Base-by-base conservation (phyloP, 2,888 invertebrate genomes). In the Podabrus alpinus region DNA sequence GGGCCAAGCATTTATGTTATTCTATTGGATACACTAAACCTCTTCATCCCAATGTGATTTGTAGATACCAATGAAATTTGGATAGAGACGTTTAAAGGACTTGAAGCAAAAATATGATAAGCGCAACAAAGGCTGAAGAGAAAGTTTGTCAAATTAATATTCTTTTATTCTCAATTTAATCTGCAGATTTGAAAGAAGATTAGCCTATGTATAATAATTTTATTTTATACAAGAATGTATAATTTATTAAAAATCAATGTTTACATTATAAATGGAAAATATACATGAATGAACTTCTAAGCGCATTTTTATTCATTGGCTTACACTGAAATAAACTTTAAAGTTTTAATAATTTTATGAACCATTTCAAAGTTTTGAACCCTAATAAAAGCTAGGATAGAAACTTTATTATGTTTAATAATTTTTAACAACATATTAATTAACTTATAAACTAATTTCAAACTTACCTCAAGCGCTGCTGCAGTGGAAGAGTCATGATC, bases 401-500 rank as follows among this genome's bases (percentile, higher is more conserved):
- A 45, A 45, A 45, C 45, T 45, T 45, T n/a, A 21, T 64, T 64
- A 64, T 9, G 62, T 17, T 17, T 19, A 21, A 19, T 64, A 64
- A 64, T 21, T 21, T 17, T 64, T 64, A 21, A 62, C 9, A 19
- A 64, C 5, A 19, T 64, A 19, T 19, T 61, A 64, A 64, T 64
- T 64, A 64, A 64, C 9, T 64, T 15, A 64, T 64, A 19, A 19
- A 64, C 13, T n/a, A 45, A 45, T n/a, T 45, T 45, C n/a, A 9
- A 15, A 76, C 82, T 88, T 85, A 92, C 93, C 91, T 96, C 96
- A 88, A 97, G 91, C 81, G 95, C 96, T 83, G 96, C 96, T 80
- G 97, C 96, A 81, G 96, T 96, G 83, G 95, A 95, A 81, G 95
- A 94, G 88, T 97, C 96, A 89, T 96, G 96, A 89, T 97, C 97